Evolutionary conservation across 1,140 invertebrate genomes (phyloP), one percentile per base, ranked within the genome.

Genomic region (Drosophila sp.): DNA sequence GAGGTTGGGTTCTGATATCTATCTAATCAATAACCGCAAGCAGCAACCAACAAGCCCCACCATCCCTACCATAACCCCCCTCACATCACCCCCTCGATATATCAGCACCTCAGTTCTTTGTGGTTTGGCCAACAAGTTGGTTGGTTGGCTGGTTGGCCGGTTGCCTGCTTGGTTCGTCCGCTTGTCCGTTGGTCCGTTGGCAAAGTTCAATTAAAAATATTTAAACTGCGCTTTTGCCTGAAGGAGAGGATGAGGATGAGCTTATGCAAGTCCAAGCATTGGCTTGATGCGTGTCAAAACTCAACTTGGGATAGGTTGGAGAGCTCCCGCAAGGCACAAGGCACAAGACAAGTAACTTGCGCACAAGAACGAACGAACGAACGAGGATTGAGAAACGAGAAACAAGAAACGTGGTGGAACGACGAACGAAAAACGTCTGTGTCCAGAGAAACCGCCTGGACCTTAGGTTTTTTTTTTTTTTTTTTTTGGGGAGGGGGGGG

Each of bases 181-280:
- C 11, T 64, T 33, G 76, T 66, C 62, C 23, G 23, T 73, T 27
- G 69, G 44, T 75, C 72, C 78, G 54, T 79, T 75, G 83, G 79
- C 83, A 86, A 77, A 87, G 83, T 86, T 86, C 79, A 86, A 86
- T 86, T 86, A 86, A 87, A 86, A 87, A 79, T 87, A 86, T 86
- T 87, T 87, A 87, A 87, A 83, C 82, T 72, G 60, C 54, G 44
- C 60, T 60, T 62, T 68, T 40, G 65, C 73, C 56, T 60, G 55
- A 40, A 54, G 64, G 30, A 41, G 38, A 38, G 35, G 44, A 27
- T 50, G 60, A 61, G 65, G 65, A 60, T 60, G 74, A 57, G 70
- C 44, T 54, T 54, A 33, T 41, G 50, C 55, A 62, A 41, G 66
- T 40, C 68, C 60, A 72, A 67, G 64, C 47, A 75, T 64, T 65